A percentile compares a stretch with the other conserved stretches of the same genome.
phyloP scores from a whole-genome alignment of 37 sponge, comb jelly and placozoan species.

The Cliona cf. orientalis region DNA sequence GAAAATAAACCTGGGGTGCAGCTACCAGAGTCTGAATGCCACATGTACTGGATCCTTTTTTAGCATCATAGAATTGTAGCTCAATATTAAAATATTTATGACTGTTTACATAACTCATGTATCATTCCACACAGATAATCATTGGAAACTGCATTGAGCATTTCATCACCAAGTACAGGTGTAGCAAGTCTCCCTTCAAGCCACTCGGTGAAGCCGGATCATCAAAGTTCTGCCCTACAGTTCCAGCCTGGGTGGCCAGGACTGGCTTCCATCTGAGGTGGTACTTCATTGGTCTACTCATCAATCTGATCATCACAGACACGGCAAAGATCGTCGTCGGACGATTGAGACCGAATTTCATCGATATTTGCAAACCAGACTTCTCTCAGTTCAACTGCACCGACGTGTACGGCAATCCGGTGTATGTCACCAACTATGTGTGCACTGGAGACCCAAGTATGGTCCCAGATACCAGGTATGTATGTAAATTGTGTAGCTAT shows the following conservation, averaged over 20 bases:
- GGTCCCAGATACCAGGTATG: too few relatives aligned
- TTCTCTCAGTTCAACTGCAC: constrained; percentile 64
- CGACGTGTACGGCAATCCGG: constrained; percentile 39
- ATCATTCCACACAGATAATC: not conserved
- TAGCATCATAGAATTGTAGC: too few relatives aligned
- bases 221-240: not conserved
- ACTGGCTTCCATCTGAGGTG: not conserved
- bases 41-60: too few relatives aligned
- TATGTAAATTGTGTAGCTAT: too few relatives aligned
- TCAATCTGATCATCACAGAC: constrained; percentile 58
- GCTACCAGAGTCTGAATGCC: too few relatives aligned
- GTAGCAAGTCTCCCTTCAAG: not conserved
- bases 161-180: not conserved
- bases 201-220: not conserved
- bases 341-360: constrained; percentile 58
- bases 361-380: constrained; percentile 62
- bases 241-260: not conserved
- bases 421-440: constrained; percentile 36
- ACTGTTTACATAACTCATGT: too few relatives aligned
- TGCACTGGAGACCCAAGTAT: constrained; percentile 20
- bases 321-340: constrained; percentile 51
- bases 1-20: too few relatives aligned
- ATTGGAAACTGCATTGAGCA: not conserved
- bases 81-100: too few relatives aligned
- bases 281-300: constrained; percentile 18